Evolutionary conservation across 2,113 vertebrate species (phyloP), one percentile per base, ranked within the genome.

Genomic region (Thalassarche chlororhynchos): DNA sequence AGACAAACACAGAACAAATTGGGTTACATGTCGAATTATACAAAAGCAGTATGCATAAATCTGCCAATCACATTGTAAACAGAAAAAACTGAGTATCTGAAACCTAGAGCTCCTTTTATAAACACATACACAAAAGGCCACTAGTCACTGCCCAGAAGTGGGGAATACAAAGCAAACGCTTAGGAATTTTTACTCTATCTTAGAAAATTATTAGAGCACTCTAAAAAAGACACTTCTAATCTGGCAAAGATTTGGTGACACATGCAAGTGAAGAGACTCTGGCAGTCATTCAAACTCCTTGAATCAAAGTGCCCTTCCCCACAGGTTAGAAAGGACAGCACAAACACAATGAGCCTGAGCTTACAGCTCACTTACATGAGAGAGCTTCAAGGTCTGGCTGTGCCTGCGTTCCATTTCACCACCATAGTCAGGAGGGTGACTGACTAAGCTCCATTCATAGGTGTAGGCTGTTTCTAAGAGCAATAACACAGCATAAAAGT

Each of bases 371-470:
- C 98, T 98, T 97, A 99, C 99, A 51, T 98, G 98, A 91, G 98
- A 98, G 18, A 99, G 94, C 55, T 94, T 98, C 79, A 98, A 96
- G 51, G 96, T 97, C 64, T 95, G 97, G 74, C 83, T 97, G 80
- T 98, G 92, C 51, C 89, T 96, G 80, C 51, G 95, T 68, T 98
- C 98, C 96, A 99, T 98, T 97, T 98, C 95, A 84, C 98, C 98
- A 51, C 90, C 85, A 21, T 98, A 98, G 91, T 97, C 98, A 83
- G 83, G 86, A 55, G 98, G 98, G 54, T 98, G 98, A 91, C 92
- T 98, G 64, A 98, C 90, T 85, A 98, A 97, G 86, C 96, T 98
- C 99, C 99, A 99, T 52, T 98, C 97, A 80, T 98, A 99, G 40
- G 51, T 96, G 83, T 98, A 99, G 76, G 95, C 86, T 90, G 95